A percentile compares a stretch with the other conserved stretches of the same genome.
phyloP scores from a whole-genome alignment of 2,888 invertebrate species.

The Hyalella azteca region DNA sequence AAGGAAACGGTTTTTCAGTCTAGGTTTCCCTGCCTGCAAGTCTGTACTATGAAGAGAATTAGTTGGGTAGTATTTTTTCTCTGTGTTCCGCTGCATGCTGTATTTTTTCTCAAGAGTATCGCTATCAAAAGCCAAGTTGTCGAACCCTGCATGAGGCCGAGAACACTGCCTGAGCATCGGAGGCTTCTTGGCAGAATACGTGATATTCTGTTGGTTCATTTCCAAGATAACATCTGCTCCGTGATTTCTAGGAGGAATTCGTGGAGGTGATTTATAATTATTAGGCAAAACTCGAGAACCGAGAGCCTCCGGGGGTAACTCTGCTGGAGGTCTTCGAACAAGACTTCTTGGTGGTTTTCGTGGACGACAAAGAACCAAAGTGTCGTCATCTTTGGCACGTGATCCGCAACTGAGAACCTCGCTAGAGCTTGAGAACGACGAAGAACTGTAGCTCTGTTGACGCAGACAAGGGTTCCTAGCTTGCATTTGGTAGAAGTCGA shows the following conservation, averaged over 20 bases:
- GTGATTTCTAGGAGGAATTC: neutral
- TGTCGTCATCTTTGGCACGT: neutral
- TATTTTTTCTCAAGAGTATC: constrained; percentile 47
- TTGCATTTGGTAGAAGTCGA: neutral
- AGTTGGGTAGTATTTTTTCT: no score
- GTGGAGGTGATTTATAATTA: neutral
- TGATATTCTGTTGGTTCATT: neutral
- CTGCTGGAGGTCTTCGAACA: constrained; percentile 4
- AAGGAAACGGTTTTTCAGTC: neutral
- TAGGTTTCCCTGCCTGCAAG: neutral
- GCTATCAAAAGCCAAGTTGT: constrained; percentile 46
- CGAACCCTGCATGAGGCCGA: constrained; percentile 23
- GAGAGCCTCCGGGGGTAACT: neutral
- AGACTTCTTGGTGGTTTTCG: neutral
- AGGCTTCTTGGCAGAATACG: neutral
- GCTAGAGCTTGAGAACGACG: constrained; percentile 13
- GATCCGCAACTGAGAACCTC: neutral
- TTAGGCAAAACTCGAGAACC: neutral
- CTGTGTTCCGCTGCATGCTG: neutral
- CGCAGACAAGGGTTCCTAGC: constrained; percentile 5
- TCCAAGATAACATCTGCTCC: neutral
- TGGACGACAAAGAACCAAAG: neutral
- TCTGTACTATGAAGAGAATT: neutral
- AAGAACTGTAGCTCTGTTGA: constrained; percentile 15
- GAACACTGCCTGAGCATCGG: neutral